A percentile compares a stretch with the other conserved stretches of the same genome.
phyloP scores from a whole-genome alignment of 2,113 vertebrate species.

The Dicerorhinus sumatrensis region DNA sequence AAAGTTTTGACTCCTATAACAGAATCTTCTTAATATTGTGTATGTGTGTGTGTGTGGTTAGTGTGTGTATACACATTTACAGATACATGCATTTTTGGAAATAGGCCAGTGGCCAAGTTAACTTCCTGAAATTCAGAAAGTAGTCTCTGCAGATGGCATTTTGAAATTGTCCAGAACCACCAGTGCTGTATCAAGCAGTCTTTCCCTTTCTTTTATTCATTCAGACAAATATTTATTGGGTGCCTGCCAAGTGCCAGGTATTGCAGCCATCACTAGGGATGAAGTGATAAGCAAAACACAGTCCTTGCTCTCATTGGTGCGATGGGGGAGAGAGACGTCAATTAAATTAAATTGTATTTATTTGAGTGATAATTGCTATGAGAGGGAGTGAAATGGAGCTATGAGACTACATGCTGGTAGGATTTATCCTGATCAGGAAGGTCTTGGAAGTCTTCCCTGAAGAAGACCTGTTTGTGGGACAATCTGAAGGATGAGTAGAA shows the following conservation, averaged over 20 bases:
- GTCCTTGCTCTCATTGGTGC: neutral
- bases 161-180: neutral
- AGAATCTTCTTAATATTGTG: neutral
- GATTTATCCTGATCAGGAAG: neutral
- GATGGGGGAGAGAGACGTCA: neutral
- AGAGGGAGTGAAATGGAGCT: neutral
- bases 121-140: conserved; percentile 29
- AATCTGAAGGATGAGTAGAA: neutral
- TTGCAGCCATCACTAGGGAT: neutral
- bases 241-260: neutral
- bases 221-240: neutral
- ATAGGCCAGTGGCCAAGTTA: neutral
- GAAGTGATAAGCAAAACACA: neutral
- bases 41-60: neutral
- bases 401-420: neutral
- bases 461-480: neutral
- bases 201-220: conserved; percentile 23
- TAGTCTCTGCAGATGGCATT: neutral
- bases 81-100: neutral
- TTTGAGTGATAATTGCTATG: neutral
- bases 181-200: neutral
- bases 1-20: neutral
- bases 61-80: neutral
- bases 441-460: neutral
- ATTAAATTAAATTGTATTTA: neutral